Evolutionary conservation across 2,113 vertebrate genomes (phyloP).

Genomic region (Mesitornis unicolor): DNA sequence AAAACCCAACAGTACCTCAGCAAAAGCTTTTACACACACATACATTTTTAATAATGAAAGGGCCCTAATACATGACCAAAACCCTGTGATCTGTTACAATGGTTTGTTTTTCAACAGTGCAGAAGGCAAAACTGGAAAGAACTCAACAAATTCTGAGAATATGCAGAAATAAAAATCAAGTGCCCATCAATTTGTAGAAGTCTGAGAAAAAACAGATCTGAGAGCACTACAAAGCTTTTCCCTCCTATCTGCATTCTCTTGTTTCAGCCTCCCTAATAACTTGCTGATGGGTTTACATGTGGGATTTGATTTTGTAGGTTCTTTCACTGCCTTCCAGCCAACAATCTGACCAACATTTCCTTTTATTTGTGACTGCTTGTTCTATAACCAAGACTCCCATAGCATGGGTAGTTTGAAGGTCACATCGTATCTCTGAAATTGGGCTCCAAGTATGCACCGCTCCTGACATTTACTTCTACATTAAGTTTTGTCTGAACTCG

Average conservation of each 20-base stretch:
- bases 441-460: background rate
- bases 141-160: background rate
- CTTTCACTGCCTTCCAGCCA: background rate
- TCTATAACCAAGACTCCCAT: background rate
- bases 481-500: background rate
- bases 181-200: background rate
- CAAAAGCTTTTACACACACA: background rate
- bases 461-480: background rate
- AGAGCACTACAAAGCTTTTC: background rate
- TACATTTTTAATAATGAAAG: background rate
- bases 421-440: background rate
- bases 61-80: background rate
- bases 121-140: background rate
- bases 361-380: background rate
- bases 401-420: background rate
- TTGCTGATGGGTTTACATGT: slow-evolving; percentile 7
- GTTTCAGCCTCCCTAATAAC: slow-evolving; percentile 9
- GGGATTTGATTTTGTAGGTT: background rate
- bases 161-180: slow-evolving; percentile 22
- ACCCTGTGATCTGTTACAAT: background rate
- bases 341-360: background rate
- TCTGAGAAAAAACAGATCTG: slow-evolving; percentile 41
- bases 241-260: background rate
- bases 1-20: background rate
- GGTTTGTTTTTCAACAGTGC: background rate